A percentile compares a stretch with the other conserved stretches of the same genome.
phyloP scores from a whole-genome alignment of 2,797 vertebrate genomes.

The Galagoides demidoff region DNA sequence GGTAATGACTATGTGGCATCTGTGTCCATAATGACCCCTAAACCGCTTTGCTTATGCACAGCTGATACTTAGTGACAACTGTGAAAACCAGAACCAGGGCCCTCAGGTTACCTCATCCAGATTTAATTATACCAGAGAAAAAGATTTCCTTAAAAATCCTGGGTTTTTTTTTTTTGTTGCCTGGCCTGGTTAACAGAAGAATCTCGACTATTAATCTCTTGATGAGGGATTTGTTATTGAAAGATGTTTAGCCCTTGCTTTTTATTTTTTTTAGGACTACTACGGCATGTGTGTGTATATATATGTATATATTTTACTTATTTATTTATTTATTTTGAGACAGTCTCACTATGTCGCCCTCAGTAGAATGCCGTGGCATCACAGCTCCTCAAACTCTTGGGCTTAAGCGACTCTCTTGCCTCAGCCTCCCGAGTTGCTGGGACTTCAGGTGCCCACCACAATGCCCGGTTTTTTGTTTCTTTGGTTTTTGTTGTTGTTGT shows the following conservation, averaged over 20 bases:
- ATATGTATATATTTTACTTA: too few relatives aligned
- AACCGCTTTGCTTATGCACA: not conserved
- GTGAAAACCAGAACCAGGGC: not conserved
- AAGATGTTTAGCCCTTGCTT: not conserved
- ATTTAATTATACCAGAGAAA: constrained; percentile 2
- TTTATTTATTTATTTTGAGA: too few relatives aligned
- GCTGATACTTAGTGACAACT: not conserved
- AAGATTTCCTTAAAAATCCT: not conserved
- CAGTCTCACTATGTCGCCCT: too few relatives aligned
- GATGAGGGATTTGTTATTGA: not conserved
- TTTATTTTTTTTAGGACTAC: not conserved
- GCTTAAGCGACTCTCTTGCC: too few relatives aligned
- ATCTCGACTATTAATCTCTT: not conserved
- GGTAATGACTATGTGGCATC: not conserved
- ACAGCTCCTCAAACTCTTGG: too few relatives aligned
- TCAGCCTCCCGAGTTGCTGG: too few relatives aligned
- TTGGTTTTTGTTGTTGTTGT: too few relatives aligned
- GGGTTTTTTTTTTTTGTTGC: not conserved
- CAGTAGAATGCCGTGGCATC: too few relatives aligned
- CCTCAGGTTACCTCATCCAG: not conserved
- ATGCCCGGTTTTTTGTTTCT: too few relatives aligned
- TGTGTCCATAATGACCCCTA: not conserved
- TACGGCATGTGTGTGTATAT: not conserved
- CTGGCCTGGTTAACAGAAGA: not conserved
- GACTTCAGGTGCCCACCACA: too few relatives aligned